These are phyloP conservation scores for Lophura nycthemera DNA, from an alignment of 2,113 vertebrate species.

Conservation along the genomic window DNA sequence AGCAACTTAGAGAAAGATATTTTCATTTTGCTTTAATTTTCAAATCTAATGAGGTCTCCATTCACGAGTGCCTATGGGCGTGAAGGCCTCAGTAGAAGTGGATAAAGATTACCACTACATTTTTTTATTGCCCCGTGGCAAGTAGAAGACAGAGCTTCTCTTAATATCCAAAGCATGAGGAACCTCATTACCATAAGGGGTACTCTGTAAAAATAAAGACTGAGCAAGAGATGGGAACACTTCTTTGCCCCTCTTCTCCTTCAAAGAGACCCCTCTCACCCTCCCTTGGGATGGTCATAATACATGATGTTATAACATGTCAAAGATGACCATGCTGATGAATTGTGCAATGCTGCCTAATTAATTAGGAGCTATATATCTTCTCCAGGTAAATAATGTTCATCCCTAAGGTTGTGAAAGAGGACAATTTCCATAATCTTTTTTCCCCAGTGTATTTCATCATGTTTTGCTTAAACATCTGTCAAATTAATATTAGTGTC, in stretches of 20 bases:
- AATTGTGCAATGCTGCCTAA: neutral
- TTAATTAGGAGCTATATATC: neutral
- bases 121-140: neutral
- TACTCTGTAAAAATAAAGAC: neutral
- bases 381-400: neutral
- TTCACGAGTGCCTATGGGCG: neutral
- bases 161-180: neutral
- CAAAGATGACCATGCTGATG: neutral
- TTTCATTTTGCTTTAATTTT: neutral
- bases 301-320: neutral
- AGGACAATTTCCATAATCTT: neutral
- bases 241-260: fast-evolving
- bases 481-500: neutral
- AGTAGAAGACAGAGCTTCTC: neutral
- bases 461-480: neutral
- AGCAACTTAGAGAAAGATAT: neutral
- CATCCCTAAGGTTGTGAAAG: neutral
- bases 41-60: neutral
- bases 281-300: neutral
- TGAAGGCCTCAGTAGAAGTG: neutral
- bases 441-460: neutral
- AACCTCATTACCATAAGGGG: neutral
- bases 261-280: neutral
- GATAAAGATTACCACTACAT: neutral
- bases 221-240: neutral